phyloP scores from a whole-genome alignment of 2,888 invertebrate species.

The Norana najaformis region DNA sequence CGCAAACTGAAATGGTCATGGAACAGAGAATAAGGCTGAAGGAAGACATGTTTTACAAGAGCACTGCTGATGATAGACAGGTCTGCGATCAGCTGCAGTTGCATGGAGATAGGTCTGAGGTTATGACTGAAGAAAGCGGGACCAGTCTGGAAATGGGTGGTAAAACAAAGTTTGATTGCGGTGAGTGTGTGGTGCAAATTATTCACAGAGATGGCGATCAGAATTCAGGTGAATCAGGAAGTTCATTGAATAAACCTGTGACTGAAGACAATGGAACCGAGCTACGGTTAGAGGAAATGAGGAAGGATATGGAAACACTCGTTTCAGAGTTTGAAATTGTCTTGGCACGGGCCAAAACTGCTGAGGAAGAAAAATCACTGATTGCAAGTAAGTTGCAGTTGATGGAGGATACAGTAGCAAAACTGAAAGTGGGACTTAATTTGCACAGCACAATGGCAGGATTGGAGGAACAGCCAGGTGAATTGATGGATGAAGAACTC shows the following conservation, averaged over 20 bases:
- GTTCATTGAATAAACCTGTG: neutral
- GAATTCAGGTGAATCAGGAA: neutral
- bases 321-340: slow-evolving; percentile 13
- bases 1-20: neutral
- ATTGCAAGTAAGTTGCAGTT: neutral
- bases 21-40: neutral
- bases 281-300: neutral
- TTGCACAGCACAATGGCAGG: too few species aligned
- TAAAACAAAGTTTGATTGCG: neutral
- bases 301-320: neutral
- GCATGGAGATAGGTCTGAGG: slow-evolving; percentile 1
- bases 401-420: neutral
- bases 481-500: slow-evolving; percentile 2
- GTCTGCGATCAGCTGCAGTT: neutral
- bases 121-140: neutral
- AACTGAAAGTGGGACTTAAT: neutral
- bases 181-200: neutral
- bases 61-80: neutral
- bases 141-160: neutral
- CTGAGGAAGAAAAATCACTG: neutral
- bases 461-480: neutral
- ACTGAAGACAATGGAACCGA: neutral
- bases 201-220: neutral
- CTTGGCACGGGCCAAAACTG: neutral
- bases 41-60: neutral